Evolutionary conservation across 2,113 vertebrate genomes (phyloP).

Genomic region (Cyanistes caeruleus): DNA sequence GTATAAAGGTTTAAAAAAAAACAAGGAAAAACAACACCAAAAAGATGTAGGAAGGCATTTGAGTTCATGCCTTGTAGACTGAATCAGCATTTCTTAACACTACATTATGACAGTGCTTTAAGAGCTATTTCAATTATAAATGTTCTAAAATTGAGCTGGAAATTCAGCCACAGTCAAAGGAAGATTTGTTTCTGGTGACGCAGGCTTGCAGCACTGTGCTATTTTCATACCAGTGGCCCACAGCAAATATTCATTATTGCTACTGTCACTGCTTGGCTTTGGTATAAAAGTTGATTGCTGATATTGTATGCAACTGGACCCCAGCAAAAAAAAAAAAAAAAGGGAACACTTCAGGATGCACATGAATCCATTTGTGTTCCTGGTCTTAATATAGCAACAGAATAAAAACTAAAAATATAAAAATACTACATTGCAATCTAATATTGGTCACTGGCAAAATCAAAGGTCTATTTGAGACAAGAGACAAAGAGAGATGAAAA

Average conservation of each 20-base stretch:
- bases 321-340: background rate
- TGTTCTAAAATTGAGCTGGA: constrained; percentile 18
- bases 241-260: constrained; percentile 69
- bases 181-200: constrained; percentile 33
- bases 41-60: background rate
- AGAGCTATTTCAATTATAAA: constrained; percentile 29
- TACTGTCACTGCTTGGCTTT: constrained; percentile 61
- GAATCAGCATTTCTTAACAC: constrained; percentile 40
- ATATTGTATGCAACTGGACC: constrained; percentile 17
- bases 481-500: constrained; percentile 2
- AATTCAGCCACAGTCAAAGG: constrained; percentile 4
- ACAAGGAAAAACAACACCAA: background rate
- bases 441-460: background rate
- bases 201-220: constrained; percentile 6
- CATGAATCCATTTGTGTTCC: background rate
- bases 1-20: background rate
- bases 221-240: constrained; percentile 56
- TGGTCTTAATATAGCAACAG: constrained; percentile 13
- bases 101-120: background rate
- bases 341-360: constrained; percentile 17
- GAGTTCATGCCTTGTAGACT: background rate
- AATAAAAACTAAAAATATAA: background rate
- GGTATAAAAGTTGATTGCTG: constrained; percentile 37
- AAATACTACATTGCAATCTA: background rate
- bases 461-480: background rate